A percentile compares a stretch with the other conserved stretches of the same genome.
Conservation (phyloP, 1,140 invertebrate genomes). For the Drosophila baimaii region DNA sequence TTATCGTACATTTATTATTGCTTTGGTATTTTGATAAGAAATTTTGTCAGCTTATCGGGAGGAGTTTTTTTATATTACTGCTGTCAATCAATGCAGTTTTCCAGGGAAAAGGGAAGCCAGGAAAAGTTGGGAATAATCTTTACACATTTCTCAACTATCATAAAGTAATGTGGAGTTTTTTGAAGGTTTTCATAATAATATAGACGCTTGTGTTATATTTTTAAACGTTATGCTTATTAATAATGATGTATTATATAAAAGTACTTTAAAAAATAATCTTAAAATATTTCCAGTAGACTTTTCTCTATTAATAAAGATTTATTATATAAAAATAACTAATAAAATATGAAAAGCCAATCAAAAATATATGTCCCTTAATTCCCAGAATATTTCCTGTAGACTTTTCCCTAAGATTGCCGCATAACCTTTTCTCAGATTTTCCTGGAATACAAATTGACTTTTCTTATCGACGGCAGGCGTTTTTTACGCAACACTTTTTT, state of each 20-base stretch:
- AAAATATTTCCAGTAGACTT: too few species aligned
- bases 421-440: constrained; percentile 8
- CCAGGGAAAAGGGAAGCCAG: background rate
- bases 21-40: constrained; percentile 39
- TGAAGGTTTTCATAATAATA: too few species aligned
- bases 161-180: too few species aligned
- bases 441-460: constrained; percentile 8
- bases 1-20: constrained; percentile 22
- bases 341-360: background rate
- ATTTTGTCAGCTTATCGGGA: constrained; percentile 37
- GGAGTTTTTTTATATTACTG: constrained; percentile 33
- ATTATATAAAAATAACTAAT: too few species aligned
- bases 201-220: too few species aligned
- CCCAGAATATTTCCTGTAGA: background rate
- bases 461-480: background rate
- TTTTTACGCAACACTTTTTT: constrained; percentile 24
- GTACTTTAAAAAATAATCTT: too few species aligned
- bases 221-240: too few species aligned
- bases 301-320: too few species aligned
- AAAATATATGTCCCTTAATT: background rate
- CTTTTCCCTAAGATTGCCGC: background rate
- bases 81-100: background rate
- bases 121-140: background rate
- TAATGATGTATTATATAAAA: too few species aligned
- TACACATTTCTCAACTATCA: background rate